A percentile compares a stretch with the other conserved stretches of the same genome.
These are phyloP conservation scores for Liodrosophila aerea DNA, from an alignment of 2,888 invertebrate genomes.

Conservation along the genomic window DNA sequence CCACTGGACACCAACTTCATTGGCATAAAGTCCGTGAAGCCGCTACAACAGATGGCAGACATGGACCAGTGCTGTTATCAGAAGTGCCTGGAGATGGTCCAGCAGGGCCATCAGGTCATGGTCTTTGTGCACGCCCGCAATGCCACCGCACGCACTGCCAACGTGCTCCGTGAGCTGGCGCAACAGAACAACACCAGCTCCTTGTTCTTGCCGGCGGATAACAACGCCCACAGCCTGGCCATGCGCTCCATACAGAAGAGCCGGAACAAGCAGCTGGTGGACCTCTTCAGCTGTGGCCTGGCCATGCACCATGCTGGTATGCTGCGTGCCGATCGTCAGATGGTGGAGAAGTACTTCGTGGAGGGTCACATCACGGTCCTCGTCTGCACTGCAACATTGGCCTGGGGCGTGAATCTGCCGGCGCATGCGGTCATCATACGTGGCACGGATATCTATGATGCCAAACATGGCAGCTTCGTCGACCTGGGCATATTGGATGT, in stretches of 20 bases:
- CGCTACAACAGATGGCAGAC: constrained; percentile 86
- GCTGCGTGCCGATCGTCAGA: constrained; percentile 91
- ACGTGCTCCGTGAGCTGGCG: constrained; percentile 91
- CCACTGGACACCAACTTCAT: constrained; percentile 96
- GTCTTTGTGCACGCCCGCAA: constrained; percentile 99
- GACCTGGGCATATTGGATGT: constrained; percentile 98
- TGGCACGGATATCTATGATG: constrained; percentile 96
- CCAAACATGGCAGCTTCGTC: constrained; percentile 95
- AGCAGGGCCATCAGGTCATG: constrained; percentile 96
- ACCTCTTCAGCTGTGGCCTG: constrained; percentile 93
- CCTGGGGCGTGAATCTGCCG: constrained; percentile 99
- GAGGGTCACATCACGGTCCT: constrained; percentile 94
- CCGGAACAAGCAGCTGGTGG: constrained; percentile 91
- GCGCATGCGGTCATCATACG: constrained; percentile 95
- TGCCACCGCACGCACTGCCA: constrained; percentile 95
- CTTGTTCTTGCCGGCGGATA: constrained; percentile 87
- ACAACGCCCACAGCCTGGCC: constrained; percentile 86
- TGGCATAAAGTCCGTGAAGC: constrained; percentile 89
- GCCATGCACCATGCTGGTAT: constrained; percentile 99
- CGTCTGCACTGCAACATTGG: constrained; percentile 98
- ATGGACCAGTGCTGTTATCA: constrained; percentile 97
- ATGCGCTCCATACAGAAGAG: constrained; percentile 88
- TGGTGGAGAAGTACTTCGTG: constrained; percentile 95
- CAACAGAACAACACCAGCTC: constrained; percentile 88
- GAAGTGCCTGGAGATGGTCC: constrained; percentile 93